These are phyloP conservation scores for Epizoanthus illoricatus DNA, from an alignment of 92 coral and sea anemone genomes.

Conservation along the genomic window DNA sequence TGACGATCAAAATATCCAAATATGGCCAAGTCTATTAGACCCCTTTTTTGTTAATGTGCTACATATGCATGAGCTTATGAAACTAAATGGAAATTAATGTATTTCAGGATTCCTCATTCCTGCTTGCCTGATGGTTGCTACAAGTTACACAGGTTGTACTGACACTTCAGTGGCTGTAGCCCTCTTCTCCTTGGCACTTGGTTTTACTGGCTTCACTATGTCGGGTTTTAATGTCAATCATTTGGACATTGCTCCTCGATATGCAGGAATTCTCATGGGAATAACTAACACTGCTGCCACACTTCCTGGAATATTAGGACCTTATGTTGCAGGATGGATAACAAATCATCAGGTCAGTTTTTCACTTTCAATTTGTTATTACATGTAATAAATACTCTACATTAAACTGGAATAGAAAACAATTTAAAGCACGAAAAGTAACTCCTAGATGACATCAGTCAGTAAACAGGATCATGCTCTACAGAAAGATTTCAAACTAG, in stretches of 20 bases:
- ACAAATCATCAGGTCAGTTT: conserved; percentile 76
- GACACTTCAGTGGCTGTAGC: conserved; percentile 75
- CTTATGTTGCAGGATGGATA: conserved; percentile 78
- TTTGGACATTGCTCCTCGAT: conserved; percentile 92
- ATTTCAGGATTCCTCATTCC: conserved; percentile 73
- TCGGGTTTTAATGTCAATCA: conserved; percentile 76
- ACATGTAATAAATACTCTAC: too few relatives aligned
- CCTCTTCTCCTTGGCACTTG: conserved; percentile 77
- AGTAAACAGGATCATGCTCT: too few relatives aligned
- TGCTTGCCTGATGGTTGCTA: conserved; percentile 80
- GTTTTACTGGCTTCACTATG: conserved; percentile 52
- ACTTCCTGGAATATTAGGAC: conserved; percentile 82
- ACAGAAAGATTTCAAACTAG: too few relatives aligned
- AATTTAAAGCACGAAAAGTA: too few relatives aligned
- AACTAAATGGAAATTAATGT: neutral
- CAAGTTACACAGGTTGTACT: conserved; percentile 83
- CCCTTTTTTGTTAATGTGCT: too few relatives aligned
- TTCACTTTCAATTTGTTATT: neutral
- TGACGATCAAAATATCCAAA: too few relatives aligned
- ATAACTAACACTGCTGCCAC: conserved; percentile 83
- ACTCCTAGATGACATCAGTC: too few relatives aligned
- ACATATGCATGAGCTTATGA: neutral
- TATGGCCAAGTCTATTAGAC: too few relatives aligned
- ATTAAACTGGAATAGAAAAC: too few relatives aligned
- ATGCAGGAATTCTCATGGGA: conserved; percentile 94